Conservation (phyloP, 2,797 vertebrate genomes). For the Cynodonichthys magdalenae region DNA sequence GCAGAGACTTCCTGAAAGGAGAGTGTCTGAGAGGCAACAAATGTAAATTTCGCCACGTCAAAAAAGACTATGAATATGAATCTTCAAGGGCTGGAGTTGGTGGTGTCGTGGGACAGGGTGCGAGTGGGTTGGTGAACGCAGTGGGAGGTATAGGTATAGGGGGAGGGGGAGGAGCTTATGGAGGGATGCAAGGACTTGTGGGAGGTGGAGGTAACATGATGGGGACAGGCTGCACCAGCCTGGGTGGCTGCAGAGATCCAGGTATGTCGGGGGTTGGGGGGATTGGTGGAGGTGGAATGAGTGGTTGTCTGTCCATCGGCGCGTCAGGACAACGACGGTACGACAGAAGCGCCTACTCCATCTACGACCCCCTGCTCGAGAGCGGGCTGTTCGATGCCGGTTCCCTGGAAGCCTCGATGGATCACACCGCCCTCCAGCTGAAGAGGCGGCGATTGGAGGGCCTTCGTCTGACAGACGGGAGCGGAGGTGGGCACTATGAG, state of each 20-base stretch:
- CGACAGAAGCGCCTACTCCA: slow-evolving; percentile 78
- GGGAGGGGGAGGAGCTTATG: slow-evolving; percentile 64
- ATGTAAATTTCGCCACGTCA: slow-evolving; percentile 95
- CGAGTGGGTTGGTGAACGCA: slow-evolving; percentile 74
- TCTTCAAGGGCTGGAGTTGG: slow-evolving; percentile 73
- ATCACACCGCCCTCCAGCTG: slow-evolving; percentile 88
- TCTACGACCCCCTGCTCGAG: slow-evolving; percentile 87
- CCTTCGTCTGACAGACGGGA: slow-evolving; percentile 83
- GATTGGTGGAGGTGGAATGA: slow-evolving; percentile 72
- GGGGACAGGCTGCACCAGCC: slow-evolving; percentile 78
- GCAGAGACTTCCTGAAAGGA: slow-evolving; percentile 94
- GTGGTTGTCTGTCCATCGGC: slow-evolving; percentile 73
- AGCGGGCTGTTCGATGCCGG: slow-evolving; percentile 82
- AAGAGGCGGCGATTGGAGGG: slow-evolving; percentile 92
- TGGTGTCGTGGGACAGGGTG: slow-evolving; percentile 72
- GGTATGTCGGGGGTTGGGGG: slow-evolving; percentile 73
- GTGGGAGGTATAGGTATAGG: slow-evolving; percentile 68
- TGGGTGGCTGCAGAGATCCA: slow-evolving; percentile 81
- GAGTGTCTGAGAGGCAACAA: slow-evolving; percentile 95
- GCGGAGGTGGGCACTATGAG: slow-evolving; percentile 76
- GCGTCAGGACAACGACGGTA: slow-evolving; percentile 76
- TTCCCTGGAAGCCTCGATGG: slow-evolving; percentile 85
- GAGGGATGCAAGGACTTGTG: slow-evolving; percentile 79
- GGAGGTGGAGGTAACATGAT: slow-evolving; percentile 77
- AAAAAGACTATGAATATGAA: slow-evolving; percentile 91